These are phyloP conservation scores for Danaus chrysippus DNA, from an alignment of 2,888 invertebrate species.

Conservation along the genomic window DNA sequence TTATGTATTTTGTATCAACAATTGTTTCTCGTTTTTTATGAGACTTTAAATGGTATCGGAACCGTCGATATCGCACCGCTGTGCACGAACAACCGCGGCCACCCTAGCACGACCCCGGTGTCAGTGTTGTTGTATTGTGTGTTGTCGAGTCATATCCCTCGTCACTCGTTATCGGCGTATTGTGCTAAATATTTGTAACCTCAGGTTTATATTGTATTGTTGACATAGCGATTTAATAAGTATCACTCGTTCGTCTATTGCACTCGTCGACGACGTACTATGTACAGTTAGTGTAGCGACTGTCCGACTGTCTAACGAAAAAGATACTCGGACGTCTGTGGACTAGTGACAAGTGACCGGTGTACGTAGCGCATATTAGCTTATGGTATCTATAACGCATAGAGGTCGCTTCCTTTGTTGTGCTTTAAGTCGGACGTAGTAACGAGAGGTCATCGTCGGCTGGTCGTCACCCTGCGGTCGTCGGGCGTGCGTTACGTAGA, in stretches of 20 bases:
- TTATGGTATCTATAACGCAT: constrained; percentile 21
- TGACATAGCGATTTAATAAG: constrained; percentile 72
- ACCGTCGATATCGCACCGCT: constrained; percentile 67
- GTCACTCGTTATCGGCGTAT: constrained; percentile 49
- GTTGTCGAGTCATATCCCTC: constrained; percentile 6
- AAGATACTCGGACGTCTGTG: constrained; percentile 39
- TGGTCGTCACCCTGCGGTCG: not conserved
- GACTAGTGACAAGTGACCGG: constrained; percentile 37
- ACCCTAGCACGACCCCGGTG: constrained; percentile 42
- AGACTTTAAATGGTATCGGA: constrained; percentile 68
- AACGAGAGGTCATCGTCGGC: not conserved
- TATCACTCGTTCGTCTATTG: constrained; percentile 79
- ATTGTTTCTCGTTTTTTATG: constrained; percentile 75
- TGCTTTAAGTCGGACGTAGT: not conserved
- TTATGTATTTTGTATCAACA: constrained; percentile 76
- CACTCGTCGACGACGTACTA: constrained; percentile 72
- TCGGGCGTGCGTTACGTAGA: constrained; percentile 8
- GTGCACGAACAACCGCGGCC: constrained; percentile 71
- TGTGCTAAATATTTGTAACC: constrained; percentile 60
- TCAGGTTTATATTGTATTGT: constrained; percentile 73
- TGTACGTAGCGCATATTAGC: constrained; percentile 48
- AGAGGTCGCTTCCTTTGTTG: not conserved
- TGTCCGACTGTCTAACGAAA: constrained; percentile 40
- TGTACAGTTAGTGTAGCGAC: constrained; percentile 66
- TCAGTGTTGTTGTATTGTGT: not conserved